Base-by-base conservation (phyloP, 92 coral and sea anemone species). In the Epizoanthus illoricatus region DNA sequence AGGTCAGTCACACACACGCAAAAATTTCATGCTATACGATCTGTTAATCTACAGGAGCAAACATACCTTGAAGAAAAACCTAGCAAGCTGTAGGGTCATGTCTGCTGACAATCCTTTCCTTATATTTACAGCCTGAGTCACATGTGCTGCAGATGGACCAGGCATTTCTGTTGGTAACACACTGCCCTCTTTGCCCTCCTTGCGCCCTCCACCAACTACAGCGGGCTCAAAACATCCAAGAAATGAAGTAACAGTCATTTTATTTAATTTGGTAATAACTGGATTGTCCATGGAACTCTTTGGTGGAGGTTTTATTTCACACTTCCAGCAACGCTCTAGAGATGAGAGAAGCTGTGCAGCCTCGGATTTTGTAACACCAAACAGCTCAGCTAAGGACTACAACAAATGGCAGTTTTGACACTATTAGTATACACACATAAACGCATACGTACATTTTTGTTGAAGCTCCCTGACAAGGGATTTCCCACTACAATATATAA, bases 201-300 rank as follows among this genome's bases (percentile, higher is more conserved):
- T 71, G 43, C 54, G 49, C n/a, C 57, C 63, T 47, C 61, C 21
- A 52, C 39, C 23, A 45, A 47, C 82, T 18, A 91, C 45, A 47
- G 87, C 65, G 62, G 80, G 83, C 85, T 97, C 99, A 83, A 97
- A 97, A 84, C 99, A 97, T 52, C 99, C 90, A 61, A 97, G 88
- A 80, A 97, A 94, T 55, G 93, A 79, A 0, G 92, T 91, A 49
- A 94, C 87, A 33, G 90, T 74, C 72, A 97, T 87, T 64, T 78
- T 85, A 5, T 33, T n/a, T 84, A 11, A 18, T 81, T 4, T 61
- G 17, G 75, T 67, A 61, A 10, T 85, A 81, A 16, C n/a, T 73
- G 86, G 58, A 47, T 84, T 84, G 43, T 66, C 57, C 63, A 42
- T 49, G 49, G 55, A 21, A n/a, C 58, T 64, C 17, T 39, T 74